Percentiles rank a stretch among this genome's conserved stretches.
These are phyloP conservation scores for Leptobrachium leishanense DNA, from an alignment of 2,113 vertebrate genomes.

Conservation along the genomic window DNA sequence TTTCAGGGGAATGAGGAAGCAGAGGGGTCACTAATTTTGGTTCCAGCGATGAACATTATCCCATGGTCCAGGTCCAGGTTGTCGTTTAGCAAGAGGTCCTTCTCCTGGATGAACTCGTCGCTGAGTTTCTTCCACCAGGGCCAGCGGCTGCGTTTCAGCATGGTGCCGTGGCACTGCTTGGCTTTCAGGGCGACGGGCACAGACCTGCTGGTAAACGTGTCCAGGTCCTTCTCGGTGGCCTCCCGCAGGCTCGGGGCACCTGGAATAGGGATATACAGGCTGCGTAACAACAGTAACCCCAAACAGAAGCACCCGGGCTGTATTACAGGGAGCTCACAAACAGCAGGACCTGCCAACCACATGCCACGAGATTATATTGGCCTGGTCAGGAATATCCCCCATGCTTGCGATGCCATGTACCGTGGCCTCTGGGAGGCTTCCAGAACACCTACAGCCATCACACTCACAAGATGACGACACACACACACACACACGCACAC, in stretches of 20 bases:
- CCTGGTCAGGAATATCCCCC: no score
- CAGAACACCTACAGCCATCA: no score
- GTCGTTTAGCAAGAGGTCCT: slow-evolving; percentile 60
- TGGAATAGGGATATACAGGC: slow-evolving; percentile 56
- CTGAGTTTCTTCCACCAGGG: slow-evolving; percentile 92
- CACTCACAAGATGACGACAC: no score
- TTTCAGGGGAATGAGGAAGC: not conserved
- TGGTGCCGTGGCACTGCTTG: slow-evolving; percentile 74
- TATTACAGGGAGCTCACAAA: no score
- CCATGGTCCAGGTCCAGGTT: slow-evolving; percentile 72
- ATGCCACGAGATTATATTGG: no score
- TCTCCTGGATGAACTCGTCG: slow-evolving; percentile 64
- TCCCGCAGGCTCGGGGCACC: slow-evolving; percentile 79
- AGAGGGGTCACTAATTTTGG: not conserved
- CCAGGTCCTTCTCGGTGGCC: slow-evolving; percentile 63
- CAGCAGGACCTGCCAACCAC: no score
- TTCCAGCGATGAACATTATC: slow-evolving; percentile 73
- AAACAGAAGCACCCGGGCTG: no score
- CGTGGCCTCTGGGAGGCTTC: no score
- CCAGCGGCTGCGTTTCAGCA: slow-evolving; percentile 71
- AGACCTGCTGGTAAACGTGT: slow-evolving; percentile 79
- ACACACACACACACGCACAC: no score
- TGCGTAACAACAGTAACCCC: no score
- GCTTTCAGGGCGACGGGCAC: slow-evolving; percentile 76
- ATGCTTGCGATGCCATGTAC: no score